Conservation (phyloP, 1,140 invertebrate genomes). For the Nomia melanderi region DNA sequence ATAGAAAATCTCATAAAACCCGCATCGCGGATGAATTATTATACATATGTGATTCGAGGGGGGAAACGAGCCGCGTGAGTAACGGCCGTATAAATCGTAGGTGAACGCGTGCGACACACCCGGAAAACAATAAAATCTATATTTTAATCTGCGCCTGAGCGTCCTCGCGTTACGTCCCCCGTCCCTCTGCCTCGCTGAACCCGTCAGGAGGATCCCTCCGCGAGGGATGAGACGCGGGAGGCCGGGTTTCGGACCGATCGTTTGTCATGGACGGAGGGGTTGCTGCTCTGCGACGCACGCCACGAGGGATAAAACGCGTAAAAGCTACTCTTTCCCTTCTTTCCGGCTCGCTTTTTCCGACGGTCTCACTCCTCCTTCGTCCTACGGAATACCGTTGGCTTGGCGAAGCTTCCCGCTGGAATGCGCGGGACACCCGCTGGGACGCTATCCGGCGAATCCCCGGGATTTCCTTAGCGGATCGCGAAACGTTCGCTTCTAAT, state of each 20-base stretch:
- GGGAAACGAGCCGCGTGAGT: slow-evolving; percentile 63
- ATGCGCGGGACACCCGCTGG: background rate
- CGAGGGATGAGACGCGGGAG: slow-evolving; percentile 47
- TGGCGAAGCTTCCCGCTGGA: too few species aligned
- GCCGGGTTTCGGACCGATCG: slow-evolving; percentile 52
- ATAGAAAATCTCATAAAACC: slow-evolving; percentile 74
- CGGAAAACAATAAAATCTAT: slow-evolving; percentile 79
- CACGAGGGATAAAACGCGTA: slow-evolving; percentile 39
- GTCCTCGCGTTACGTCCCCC: background rate
- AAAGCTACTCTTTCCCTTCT: slow-evolving; percentile 7
- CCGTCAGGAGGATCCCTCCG: slow-evolving; percentile 58
- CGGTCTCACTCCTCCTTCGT: background rate
- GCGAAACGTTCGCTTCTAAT: background rate
- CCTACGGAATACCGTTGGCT: too few species aligned
- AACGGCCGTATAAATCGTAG: slow-evolving; percentile 73
- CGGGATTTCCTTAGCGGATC: background rate
- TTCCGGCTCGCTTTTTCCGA: background rate
- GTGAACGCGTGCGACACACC: slow-evolving; percentile 60
- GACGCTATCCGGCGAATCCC: background rate
- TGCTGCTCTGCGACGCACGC: slow-evolving; percentile 38
- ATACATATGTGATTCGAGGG: slow-evolving; percentile 67
- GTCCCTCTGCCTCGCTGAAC: background rate
- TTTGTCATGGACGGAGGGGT: slow-evolving; percentile 73
- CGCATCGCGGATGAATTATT: slow-evolving; percentile 74
- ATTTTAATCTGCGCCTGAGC: slow-evolving; percentile 75